phyloP scores from a whole-genome alignment of 2,888 invertebrate species.

The Drosophila longiperda region DNA sequence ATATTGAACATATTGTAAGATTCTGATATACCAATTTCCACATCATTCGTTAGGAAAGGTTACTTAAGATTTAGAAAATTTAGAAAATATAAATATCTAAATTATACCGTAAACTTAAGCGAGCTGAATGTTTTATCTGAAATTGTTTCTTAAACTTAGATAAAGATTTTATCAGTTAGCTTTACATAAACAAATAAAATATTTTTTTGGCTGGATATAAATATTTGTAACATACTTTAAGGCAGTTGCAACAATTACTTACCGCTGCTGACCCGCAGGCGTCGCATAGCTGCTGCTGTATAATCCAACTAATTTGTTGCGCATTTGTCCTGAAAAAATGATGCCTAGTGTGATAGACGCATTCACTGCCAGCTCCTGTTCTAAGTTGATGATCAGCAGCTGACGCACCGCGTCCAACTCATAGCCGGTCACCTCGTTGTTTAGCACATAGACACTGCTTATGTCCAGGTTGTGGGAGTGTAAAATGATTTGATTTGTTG shows the following conservation, averaged over 20 bases:
- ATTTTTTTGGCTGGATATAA: background rate
- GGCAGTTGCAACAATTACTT: conserved; percentile 50
- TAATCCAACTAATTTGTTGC: conserved; percentile 89
- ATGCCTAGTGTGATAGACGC: conserved; percentile 86
- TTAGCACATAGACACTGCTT: conserved; percentile 46
- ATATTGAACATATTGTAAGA: background rate
- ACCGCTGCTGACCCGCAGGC: conserved; percentile 85
- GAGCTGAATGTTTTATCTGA: background rate
- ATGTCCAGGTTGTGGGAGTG: conserved; percentile 87
- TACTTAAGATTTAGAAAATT: background rate
- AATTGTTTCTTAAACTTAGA: too few species aligned
- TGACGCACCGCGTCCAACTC: conserved; percentile 65
- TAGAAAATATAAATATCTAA: background rate
- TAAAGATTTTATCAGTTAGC: background rate
- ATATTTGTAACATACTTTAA: conserved; percentile 46
- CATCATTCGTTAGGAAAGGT: background rate
- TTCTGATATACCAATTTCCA: background rate
- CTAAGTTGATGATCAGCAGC: conserved; percentile 73
- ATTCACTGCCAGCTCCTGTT: conserved; percentile 68
- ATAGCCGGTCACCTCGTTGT: conserved; percentile 35
- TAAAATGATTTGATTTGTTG: conserved; percentile 86
- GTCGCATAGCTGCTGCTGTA: conserved; percentile 89
- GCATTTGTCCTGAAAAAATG: conserved; percentile 88
- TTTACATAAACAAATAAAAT: background rate
- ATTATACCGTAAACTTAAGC: background rate